phyloP scores from a whole-genome alignment of 2,888 invertebrate species.

The Byasa hedistus region DNA sequence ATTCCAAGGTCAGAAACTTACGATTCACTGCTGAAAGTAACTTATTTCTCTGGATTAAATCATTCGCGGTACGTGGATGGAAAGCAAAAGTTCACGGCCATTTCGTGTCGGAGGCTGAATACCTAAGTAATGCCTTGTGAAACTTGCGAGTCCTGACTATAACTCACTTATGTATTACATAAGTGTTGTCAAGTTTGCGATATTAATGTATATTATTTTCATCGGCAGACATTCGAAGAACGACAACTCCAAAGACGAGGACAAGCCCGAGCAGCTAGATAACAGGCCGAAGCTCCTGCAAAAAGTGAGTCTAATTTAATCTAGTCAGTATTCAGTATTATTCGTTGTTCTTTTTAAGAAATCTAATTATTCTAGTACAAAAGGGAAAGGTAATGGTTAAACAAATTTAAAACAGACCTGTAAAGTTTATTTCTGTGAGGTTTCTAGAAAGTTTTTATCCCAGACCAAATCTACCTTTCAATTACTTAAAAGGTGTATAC shows the following conservation, averaged over 20 bases:
- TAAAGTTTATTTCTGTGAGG: too few relatives aligned
- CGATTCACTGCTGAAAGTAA: conserved; percentile 10
- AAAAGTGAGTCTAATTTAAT: conserved; percentile 51
- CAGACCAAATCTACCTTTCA: too few relatives aligned
- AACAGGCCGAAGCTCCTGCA: conserved; percentile 82
- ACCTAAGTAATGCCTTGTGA: conserved; percentile 13
- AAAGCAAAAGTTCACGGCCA: conserved; percentile 16
- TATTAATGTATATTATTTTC: conserved; percentile 17
- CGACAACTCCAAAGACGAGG: conserved; percentile 49
- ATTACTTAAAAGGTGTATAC: too few relatives aligned
- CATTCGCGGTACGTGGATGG: conserved; percentile 11
- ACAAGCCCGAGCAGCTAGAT: conserved; percentile 77
- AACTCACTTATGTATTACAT: not conserved
- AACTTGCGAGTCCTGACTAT: conserved; percentile 2
- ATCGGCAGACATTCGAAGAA: conserved; percentile 48
- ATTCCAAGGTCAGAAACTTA: conserved; percentile 14
- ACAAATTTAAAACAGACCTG: too few relatives aligned
- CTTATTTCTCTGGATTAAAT: conserved; percentile 15
- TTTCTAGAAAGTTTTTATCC: too few relatives aligned
- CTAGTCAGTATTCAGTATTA: too few relatives aligned
- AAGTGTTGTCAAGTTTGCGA: not conserved
- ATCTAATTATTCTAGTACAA: too few relatives aligned
- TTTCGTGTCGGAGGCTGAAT: conserved; percentile 7
- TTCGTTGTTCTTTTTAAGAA: too few relatives aligned
- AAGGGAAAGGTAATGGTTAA: too few relatives aligned